phyloP scores from a whole-genome alignment of 64 coral and sea anemone species.

The Cladopsammia gracilis region DNA sequence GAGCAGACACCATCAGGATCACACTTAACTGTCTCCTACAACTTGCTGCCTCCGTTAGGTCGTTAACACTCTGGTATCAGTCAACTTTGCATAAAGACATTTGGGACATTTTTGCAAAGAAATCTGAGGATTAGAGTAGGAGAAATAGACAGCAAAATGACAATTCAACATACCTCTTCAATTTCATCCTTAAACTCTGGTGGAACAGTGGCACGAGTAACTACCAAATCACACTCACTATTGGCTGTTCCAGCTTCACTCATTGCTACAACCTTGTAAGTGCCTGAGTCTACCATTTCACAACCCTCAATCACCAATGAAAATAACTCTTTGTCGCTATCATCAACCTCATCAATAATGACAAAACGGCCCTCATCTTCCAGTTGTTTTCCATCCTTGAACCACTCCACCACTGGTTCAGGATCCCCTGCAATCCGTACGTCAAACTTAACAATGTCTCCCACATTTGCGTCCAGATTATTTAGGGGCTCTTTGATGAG shows the following conservation, averaged over 20 bases:
- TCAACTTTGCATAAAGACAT: too few species aligned
- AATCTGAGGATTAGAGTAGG: background rate
- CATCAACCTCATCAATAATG: constrained; percentile 93
- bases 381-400: constrained; percentile 74
- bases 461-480: constrained; percentile 70
- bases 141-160: background rate
- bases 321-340: constrained; percentile 88
- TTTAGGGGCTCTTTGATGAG: constrained; percentile 84
- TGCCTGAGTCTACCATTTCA: constrained; percentile 66
- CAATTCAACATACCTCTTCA: constrained; percentile 69
- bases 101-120: too few species aligned
- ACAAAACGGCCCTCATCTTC: constrained; percentile 83
- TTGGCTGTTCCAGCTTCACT: constrained; percentile 90
- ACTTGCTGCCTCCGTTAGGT: too few species aligned
- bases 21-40: too few species aligned
- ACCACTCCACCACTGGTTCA: constrained; percentile 92
- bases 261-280: constrained; percentile 86
- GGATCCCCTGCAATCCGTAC: constrained; percentile 77
- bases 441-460: constrained; percentile 84
- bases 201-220: constrained; percentile 73
- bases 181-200: constrained; percentile 87
- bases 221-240: constrained; percentile 65
- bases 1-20: background rate
- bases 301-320: constrained; percentile 82
- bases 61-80: too few species aligned